Conservation (phyloP, 2,113 vertebrate species). For the Scopus umbretta region DNA sequence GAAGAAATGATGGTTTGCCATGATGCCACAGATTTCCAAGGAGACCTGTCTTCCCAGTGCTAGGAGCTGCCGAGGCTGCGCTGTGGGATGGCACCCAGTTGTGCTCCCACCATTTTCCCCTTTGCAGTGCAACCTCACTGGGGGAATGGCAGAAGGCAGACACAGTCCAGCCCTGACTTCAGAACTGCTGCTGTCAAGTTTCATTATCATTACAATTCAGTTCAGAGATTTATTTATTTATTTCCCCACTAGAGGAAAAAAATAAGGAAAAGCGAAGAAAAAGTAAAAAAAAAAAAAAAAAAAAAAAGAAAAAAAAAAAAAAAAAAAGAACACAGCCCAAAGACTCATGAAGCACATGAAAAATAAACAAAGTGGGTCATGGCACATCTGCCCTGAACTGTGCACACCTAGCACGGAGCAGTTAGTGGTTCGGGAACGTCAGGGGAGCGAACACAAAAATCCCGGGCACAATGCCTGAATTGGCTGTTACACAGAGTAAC, state of each 20-base stretch:
- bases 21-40: not conserved
- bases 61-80: not conserved
- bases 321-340: not conserved
- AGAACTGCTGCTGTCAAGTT: not conserved
- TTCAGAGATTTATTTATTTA: not conserved
- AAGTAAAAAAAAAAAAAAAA: not conserved
- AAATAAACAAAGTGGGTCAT: not conserved
- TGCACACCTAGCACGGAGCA: not conserved
- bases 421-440: not conserved
- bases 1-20: not conserved
- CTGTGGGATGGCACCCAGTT: not conserved
- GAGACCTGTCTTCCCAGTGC: not conserved
- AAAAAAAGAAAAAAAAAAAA: not conserved
- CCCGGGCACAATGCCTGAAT: not conserved
- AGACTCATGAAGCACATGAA: not conserved
- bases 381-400: not conserved
- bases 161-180: not conserved
- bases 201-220: not conserved
- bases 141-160: not conserved
- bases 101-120: not conserved
- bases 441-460: not conserved
- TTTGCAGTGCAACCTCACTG: not conserved
- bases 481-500: fast-evolving
- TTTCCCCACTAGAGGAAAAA: not conserved
- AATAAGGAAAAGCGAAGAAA: not conserved